These are phyloP conservation scores for Dicaeum eximium DNA, from an alignment of 2,113 vertebrate genomes.

Conservation along the genomic window DNA sequence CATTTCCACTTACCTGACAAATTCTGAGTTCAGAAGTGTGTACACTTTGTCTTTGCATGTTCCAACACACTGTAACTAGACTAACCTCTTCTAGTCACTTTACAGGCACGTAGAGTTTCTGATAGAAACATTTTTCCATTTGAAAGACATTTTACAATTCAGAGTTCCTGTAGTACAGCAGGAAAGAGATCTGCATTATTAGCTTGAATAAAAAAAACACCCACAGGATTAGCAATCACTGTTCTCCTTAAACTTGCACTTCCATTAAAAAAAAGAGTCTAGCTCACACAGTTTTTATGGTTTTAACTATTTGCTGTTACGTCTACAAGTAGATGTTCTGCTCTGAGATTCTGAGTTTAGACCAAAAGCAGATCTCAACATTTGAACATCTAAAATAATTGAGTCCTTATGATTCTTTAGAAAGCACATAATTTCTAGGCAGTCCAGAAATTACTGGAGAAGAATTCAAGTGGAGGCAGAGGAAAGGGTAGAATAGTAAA, in stretches of 20 bases:
- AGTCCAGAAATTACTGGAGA: not conserved
- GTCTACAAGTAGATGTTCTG: not conserved
- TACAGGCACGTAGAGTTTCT: not conserved
- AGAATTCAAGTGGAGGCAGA: not conserved
- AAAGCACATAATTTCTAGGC: not conserved
- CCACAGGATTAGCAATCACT: not conserved
- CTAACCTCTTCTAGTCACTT: conserved; percentile 8
- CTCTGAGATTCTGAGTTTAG: not conserved
- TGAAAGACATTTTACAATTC: not conserved
- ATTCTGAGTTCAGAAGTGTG: not conserved
- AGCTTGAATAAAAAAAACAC: not conserved
- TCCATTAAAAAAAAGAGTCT: not conserved
- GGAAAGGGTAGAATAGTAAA: not conserved
- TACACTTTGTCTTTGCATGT: not conserved
- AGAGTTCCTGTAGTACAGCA: not conserved
- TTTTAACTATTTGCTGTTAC: not conserved
- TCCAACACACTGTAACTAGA: not conserved
- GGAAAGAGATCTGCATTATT: not conserved
- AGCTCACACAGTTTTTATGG: not conserved
- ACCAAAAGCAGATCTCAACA: not conserved
- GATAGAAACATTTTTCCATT: not conserved
- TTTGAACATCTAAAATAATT: not conserved
- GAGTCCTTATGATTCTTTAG: not conserved
- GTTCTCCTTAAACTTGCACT: not conserved
- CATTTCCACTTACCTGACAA: not conserved